Base-by-base conservation (phyloP, 2,888 invertebrate species). In the Chloroclystis v-ata region DNA sequence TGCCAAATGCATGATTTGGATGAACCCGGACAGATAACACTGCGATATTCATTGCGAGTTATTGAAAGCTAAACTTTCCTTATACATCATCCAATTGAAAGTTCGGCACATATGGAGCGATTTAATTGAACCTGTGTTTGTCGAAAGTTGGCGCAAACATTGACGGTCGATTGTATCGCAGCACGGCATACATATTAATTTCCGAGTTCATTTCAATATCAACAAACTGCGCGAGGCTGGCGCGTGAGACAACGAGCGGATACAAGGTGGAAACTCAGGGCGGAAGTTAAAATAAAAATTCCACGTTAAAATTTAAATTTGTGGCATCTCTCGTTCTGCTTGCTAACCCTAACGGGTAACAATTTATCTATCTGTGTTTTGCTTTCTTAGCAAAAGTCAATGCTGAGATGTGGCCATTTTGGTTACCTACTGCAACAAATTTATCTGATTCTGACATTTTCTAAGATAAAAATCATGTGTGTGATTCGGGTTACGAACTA, bases 201-300 rank as follows among this genome's bases (percentile, higher is more conserved):
- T 75, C 63, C 53, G 65, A 72, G 67, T 75, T 78, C 75, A 79
- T 82, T 80, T 81, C 79, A 82, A 82, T 80, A 80, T 73, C 75
- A 76, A 79, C 77, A 78, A 76, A 73, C 68, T 54, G 62, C 65
- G 69, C 60, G 58, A 60, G 60, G 65, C 56, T 54, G 40, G 49
- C 30, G 44, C 35, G 33, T 37, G 44, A 44, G 40, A 28, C 40
- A 43, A 26, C 28, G 35, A 13, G 25, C 4, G 33, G 11, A 26
- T 2, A 0, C 14, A 44, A 32, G 24, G 4, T n/a, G 24, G n/a
- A 25, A 41, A 26, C 28, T 39, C 12, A 10, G 2, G 7, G 37
- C 12, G 24, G n/a, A 10, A 16, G 2, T 3, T 10, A 28, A 28
- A 10, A 1, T 10, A 3, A 28, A 2, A 1, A 2, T 8, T 6